Conservation (phyloP, 2,888 invertebrate genomes). For the Fragum fragum region DNA sequence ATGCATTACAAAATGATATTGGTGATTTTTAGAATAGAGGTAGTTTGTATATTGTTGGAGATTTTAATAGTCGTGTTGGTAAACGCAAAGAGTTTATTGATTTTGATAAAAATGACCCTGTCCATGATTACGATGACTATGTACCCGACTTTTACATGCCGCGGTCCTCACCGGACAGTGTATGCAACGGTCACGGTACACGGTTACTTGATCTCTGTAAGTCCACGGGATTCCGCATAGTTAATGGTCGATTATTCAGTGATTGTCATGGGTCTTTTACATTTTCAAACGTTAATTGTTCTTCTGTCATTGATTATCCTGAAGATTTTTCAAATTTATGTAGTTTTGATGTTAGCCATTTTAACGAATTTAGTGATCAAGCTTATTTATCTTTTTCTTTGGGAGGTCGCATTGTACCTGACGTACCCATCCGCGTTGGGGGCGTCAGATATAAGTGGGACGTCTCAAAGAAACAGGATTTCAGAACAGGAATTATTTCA, state of each 20-base stretch:
- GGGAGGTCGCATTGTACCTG: neutral
- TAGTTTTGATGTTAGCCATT: neutral
- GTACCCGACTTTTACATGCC: conserved; percentile 21
- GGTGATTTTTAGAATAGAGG: conserved; percentile 30
- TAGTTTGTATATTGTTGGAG: conserved; percentile 41
- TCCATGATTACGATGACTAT: conserved; percentile 7
- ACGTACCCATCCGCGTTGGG: neutral
- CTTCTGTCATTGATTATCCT: conserved; percentile 19
- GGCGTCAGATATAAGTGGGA: neutral
- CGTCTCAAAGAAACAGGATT: neutral
- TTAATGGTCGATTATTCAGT: conserved; percentile 25
- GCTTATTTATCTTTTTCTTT: neutral
- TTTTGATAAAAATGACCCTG: neutral
- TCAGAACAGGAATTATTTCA: conserved; percentile 3
- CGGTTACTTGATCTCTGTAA: conserved; percentile 30
- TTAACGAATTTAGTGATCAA: conserved; percentile 20
- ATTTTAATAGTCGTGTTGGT: conserved; percentile 45
- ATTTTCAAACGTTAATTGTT: neutral
- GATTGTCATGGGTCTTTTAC: conserved; percentile 6
- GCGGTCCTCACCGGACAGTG: conserved; percentile 21
- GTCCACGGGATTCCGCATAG: conserved; percentile 34
- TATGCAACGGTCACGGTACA: conserved; percentile 4
- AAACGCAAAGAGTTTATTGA: conserved; percentile 9
- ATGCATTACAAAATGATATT: conserved; percentile 35
- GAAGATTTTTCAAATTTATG: neutral